Base-by-base conservation (phyloP, 30 jellyfish, hydroid and myxozoan species). In the Turritopsis dohrnii region DNA sequence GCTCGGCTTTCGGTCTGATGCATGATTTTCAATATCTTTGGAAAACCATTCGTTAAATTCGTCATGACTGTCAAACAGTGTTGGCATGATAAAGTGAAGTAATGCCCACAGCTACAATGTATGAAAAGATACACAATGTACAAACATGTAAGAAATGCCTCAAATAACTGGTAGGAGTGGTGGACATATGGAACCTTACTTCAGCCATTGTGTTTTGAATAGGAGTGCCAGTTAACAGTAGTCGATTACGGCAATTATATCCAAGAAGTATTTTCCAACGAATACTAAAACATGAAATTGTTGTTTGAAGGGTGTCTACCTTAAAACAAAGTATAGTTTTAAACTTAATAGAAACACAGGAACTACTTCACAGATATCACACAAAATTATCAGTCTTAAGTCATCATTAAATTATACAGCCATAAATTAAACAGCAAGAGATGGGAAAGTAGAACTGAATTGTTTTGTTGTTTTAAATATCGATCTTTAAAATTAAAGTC, bases 41-140 rank as follows among this genome's bases (percentile, higher is more conserved):
- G 99, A 95, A 87, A 95, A 95, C 99, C 99, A 95, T 87, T 95
- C 99, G 72, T 95, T 95, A 87, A 95, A 95, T 76, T 95, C 99
- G 25, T 95, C 99, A 65, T 95, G 99, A 54, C 96, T 95, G 76
- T 95, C 99, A 76, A 95, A 95, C 83, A 95, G 85, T 1, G 97
- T 90, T 65, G 99, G 99, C 99, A 95, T 95, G 72, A 95, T 95
- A 76, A 95, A 95, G 54, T 95, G 99, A 29, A 95, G 85, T 79
- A 95, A 83, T 0, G 99, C 99, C 99, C 99, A 95, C 29, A 95
- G 86, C 99, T 94, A 71, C 26, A 74, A 52, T 18, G 76, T 41
- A 89, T 13, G 22, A 69, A 0, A 1, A 7, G 30, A 1, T n/a
- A 0, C 72, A 18, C 19, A 54, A 54, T 54, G 72, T 54, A 21